Conservation (phyloP, 2,113 vertebrate species). For the Lethenteron camtschaticum region DNA sequence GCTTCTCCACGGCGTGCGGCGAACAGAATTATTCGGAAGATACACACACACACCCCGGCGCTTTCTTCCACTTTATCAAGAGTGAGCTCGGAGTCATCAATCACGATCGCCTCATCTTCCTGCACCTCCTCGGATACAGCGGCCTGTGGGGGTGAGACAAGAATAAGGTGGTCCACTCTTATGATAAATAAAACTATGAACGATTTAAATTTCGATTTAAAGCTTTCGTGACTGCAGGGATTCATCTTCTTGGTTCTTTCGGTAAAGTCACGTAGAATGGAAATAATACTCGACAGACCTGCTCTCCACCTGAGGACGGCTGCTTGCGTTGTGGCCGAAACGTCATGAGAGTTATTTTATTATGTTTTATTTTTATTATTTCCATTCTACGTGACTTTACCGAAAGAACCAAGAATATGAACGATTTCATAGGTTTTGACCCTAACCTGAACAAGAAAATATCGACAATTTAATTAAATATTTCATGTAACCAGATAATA, state of each 20-base stretch:
- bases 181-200: not conserved
- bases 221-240: no score
- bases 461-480: not conserved
- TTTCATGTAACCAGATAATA: not conserved
- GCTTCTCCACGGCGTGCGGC: conserved; percentile 5
- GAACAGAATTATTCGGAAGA: conserved; percentile 8
- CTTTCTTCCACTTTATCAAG: conserved; percentile 60
- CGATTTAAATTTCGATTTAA: no score
- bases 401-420: no score
- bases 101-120: conserved; percentile 57
- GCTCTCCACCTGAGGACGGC: no score
- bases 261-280: no score
- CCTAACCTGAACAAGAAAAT: not conserved
- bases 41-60: conserved; percentile 27
- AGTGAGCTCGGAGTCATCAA: conserved; percentile 58
- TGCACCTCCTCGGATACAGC: conserved; percentile 52
- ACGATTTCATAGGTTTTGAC: not conserved
- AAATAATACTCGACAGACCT: no score
- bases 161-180: not conserved
- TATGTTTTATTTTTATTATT: no score
- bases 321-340: no score
- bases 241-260: no score
- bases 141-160: conserved; percentile 29
- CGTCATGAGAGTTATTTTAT: no score
- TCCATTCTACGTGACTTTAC: no score